These are phyloP conservation scores for Spodoptera exigua DNA, from an alignment of 2,888 invertebrate genomes.

Conservation along the genomic window DNA sequence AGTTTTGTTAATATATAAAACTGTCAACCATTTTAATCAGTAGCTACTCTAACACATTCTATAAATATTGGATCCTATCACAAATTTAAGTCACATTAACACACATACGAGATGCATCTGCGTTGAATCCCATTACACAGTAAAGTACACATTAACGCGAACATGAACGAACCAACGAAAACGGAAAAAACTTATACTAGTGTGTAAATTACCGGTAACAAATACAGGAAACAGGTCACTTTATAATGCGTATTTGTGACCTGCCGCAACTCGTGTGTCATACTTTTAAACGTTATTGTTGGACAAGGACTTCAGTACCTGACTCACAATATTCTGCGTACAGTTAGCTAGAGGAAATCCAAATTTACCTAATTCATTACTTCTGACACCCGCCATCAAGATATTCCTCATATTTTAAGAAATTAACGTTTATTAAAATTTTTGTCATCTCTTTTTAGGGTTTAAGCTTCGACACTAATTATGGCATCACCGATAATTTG, in stretches of 20 bases:
- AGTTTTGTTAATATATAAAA: too few relatives aligned
- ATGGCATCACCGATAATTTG: constrained; percentile 95
- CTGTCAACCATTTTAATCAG: too few relatives aligned
- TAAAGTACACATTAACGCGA: too few relatives aligned
- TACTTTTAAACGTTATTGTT: constrained; percentile 28
- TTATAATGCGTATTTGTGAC: constrained; percentile 25
- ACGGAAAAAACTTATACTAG: constrained; percentile 21
- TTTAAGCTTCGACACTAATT: constrained; percentile 94
- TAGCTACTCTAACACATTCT: too few relatives aligned
- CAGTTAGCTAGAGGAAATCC: background rate
- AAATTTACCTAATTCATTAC: background rate
- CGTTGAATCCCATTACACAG: too few relatives aligned
- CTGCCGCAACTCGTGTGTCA: constrained; percentile 33
- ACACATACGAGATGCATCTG: too few relatives aligned
- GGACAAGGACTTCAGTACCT: constrained; percentile 12
- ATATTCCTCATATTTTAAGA: too few relatives aligned
- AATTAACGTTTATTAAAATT: too few relatives aligned
- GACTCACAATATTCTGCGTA: constrained; percentile 15
- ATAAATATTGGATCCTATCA: too few relatives aligned
- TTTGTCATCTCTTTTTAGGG: constrained; percentile 83
- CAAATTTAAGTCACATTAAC: too few relatives aligned
- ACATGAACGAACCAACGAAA: constrained; percentile 19
- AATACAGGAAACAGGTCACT: constrained; percentile 48
- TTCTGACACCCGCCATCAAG: background rate
- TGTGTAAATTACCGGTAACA: constrained; percentile 37